Conservation (phyloP, 2,888 invertebrate genomes). For the Maniola hyperantus region DNA sequence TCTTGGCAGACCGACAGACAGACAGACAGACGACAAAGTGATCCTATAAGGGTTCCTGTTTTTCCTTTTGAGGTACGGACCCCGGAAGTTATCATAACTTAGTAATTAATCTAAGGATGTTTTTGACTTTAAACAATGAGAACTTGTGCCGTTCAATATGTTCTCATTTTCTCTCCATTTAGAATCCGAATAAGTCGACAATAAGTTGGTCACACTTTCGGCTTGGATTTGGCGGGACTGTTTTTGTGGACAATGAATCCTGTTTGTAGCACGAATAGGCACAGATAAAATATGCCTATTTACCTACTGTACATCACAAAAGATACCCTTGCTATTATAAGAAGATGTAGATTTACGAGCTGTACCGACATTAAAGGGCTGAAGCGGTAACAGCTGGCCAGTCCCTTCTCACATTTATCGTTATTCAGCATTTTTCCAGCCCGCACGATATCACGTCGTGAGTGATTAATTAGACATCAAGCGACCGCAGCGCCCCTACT, state of each 20-base stretch:
- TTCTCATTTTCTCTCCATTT: no score
- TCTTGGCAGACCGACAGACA: no score
- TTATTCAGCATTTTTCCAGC: conserved; percentile 71
- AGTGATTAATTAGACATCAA: conserved; percentile 73
- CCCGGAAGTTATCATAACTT: no score
- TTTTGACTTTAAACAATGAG: no score
- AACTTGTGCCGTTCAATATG: no score
- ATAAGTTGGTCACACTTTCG: no score
- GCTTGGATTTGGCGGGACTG: no score
- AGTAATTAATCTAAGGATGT: no score
- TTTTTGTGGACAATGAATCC: neutral
- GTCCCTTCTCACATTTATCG: conserved; percentile 52
- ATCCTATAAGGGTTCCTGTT: no score
- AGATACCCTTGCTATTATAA: conserved; percentile 23
- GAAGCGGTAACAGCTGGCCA: conserved; percentile 46
- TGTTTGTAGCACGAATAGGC: conserved; percentile 1
- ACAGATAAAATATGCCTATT: conserved; percentile 20
- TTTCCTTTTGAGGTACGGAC: no score
- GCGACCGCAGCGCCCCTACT: conserved; percentile 37
- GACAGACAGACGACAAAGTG: no score
- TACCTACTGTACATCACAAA: conserved; percentile 22
- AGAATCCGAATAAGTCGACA: no score
- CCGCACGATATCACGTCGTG: conserved; percentile 67
- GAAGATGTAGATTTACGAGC: conserved; percentile 40
- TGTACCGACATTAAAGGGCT: conserved; percentile 33